These are phyloP conservation scores for Zapus hudsonius DNA, from an alignment of 2,113 vertebrate species.

Conservation along the genomic window DNA sequence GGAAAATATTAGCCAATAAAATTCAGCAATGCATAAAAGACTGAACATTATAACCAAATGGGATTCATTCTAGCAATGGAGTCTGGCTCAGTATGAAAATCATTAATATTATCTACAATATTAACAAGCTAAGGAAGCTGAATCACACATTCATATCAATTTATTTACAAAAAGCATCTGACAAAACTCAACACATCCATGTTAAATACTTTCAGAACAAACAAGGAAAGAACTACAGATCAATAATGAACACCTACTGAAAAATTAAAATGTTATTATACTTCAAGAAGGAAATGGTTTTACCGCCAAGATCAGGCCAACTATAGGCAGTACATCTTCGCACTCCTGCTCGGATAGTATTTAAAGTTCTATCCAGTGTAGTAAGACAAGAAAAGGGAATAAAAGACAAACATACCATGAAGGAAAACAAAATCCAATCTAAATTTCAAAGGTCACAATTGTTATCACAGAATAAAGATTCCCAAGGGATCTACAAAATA, in stretches of 20 bases:
- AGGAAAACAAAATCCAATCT: background rate
- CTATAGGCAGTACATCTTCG: background rate
- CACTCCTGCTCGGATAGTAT: background rate
- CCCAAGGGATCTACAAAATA: too few relatives aligned
- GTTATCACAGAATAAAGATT: too few relatives aligned
- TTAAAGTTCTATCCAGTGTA: background rate
- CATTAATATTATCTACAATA: background rate
- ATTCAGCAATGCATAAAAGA: background rate
- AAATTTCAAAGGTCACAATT: too few relatives aligned
- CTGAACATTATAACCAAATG: background rate
- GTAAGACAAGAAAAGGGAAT: constrained; percentile 8
- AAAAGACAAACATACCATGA: background rate
- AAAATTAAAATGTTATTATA: background rate
- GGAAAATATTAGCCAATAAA: background rate
- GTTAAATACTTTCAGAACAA: background rate
- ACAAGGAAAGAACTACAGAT: background rate
- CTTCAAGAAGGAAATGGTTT: background rate
- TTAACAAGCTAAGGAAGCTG: background rate
- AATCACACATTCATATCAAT: background rate
- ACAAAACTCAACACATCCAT: background rate
- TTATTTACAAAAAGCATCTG: constrained; percentile 2
- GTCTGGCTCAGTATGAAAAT: background rate
- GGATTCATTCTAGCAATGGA: background rate
- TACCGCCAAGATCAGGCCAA: background rate
- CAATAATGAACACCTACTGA: background rate